These are phyloP conservation scores for Zaprionus kolodkinae DNA, from an alignment of 1,140 invertebrate species.

Conservation along the genomic window DNA sequence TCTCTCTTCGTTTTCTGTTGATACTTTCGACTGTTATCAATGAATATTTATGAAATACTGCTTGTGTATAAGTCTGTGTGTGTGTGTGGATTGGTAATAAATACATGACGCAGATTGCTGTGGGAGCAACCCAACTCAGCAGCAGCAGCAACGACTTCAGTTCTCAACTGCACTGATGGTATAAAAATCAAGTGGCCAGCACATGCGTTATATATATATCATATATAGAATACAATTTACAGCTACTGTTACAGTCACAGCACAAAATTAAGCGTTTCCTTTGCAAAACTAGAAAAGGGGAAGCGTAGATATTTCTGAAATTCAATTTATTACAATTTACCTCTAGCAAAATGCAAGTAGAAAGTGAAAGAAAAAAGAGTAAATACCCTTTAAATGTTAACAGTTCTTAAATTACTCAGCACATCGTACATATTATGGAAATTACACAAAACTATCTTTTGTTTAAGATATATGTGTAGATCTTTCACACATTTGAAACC, in stretches of 20 bases:
- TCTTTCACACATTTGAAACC: no score
- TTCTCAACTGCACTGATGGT: neutral
- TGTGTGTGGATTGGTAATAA: slow-evolving; percentile 20
- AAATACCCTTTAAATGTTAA: no score
- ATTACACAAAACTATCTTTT: no score
- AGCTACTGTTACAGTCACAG: neutral
- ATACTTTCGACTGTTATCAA: slow-evolving; percentile 33
- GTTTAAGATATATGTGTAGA: no score
- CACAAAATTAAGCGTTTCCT: neutral
- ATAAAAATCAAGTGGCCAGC: slow-evolving; percentile 5
- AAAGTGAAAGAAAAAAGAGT: no score
- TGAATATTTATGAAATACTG: slow-evolving; percentile 53
- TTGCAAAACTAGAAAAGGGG: neutral
- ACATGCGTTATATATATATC: neutral
- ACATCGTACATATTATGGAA: no score
- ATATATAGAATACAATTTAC: neutral
- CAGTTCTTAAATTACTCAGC: no score
- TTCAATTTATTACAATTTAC: neutral
- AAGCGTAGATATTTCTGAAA: neutral
- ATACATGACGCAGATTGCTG: slow-evolving; percentile 20
- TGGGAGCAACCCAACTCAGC: slow-evolving; percentile 10
- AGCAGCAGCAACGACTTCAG: neutral
- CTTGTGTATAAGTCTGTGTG: neutral
- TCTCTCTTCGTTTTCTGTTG: slow-evolving; percentile 17
- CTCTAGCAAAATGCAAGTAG: no score